These are phyloP conservation scores for Pelobates cultripes DNA, from an alignment of 2,797 vertebrate genomes.

Conservation along the genomic window DNA sequence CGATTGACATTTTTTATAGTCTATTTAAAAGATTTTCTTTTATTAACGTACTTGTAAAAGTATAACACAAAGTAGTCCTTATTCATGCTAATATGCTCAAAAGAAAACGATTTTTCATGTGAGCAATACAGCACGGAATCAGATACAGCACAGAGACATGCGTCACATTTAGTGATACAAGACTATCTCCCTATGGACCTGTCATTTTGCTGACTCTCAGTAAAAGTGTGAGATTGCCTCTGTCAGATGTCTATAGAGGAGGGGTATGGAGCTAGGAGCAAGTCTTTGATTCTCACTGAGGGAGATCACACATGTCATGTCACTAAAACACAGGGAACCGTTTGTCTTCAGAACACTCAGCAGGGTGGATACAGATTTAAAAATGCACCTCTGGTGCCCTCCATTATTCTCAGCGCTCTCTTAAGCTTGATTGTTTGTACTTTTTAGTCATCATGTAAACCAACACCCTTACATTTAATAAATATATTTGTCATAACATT, in stretches of 20 bases:
- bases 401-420: background rate
- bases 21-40: no score
- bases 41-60: no score
- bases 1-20: no score
- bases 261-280: conserved; percentile 8
- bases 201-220: conserved; percentile 8
- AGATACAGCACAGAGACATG: background rate
- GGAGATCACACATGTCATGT: conserved; percentile 18
- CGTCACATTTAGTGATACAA: conserved; percentile 22
- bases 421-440: background rate
- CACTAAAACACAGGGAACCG: conserved; percentile 14
- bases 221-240: conserved; percentile 15
- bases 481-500: no score
- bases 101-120: no score
- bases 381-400: background rate
- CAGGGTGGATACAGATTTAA: background rate
- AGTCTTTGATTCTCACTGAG: conserved; percentile 21
- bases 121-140: background rate
- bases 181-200: background rate
- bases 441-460: no score
- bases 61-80: no score
- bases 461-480: no score
- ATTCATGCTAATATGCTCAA: no score
- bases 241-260: conserved; percentile 14
- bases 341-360: background rate